Conservation (phyloP, 1,140 invertebrate species). For the Daktulosphaira vitifoliae region DNA sequence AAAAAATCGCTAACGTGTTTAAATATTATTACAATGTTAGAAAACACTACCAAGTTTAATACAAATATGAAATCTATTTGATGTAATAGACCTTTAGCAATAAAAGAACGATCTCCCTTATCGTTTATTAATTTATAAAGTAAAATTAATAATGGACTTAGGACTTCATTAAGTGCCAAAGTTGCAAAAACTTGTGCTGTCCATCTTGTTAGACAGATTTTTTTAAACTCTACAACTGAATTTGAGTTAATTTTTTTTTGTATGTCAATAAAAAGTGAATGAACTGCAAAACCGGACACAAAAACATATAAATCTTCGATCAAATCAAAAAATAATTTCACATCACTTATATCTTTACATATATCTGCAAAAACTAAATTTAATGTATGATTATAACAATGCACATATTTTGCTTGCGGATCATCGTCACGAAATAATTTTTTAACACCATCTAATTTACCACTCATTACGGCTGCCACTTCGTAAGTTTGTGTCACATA, state of each 20-base stretch:
- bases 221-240: slow-evolving; percentile 10
- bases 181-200: neutral
- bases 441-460: slow-evolving; percentile 9
- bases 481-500: slow-evolving; percentile 9
- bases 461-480: neutral
- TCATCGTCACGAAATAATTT: slow-evolving; percentile 14
- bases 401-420: slow-evolving; percentile 5
- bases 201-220: slow-evolving; percentile 1
- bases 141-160: neutral
- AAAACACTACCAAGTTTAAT: neutral
- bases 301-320: slow-evolving; percentile 17
- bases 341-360: slow-evolving; percentile 20
- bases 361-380: slow-evolving; percentile 15
- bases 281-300: slow-evolving; percentile 10
- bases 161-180: neutral
- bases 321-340: slow-evolving; percentile 28
- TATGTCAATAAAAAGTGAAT: slow-evolving; percentile 5
- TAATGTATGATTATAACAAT: slow-evolving; percentile 23
- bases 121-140: neutral
- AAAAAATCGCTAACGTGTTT: neutral
- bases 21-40: neutral
- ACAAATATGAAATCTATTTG: neutral
- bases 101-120: neutral
- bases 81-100: neutral
- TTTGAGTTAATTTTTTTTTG: slow-evolving; percentile 2